Base-by-base conservation (phyloP, 2,888 invertebrate genomes). In the Brachyptera risi region DNA sequence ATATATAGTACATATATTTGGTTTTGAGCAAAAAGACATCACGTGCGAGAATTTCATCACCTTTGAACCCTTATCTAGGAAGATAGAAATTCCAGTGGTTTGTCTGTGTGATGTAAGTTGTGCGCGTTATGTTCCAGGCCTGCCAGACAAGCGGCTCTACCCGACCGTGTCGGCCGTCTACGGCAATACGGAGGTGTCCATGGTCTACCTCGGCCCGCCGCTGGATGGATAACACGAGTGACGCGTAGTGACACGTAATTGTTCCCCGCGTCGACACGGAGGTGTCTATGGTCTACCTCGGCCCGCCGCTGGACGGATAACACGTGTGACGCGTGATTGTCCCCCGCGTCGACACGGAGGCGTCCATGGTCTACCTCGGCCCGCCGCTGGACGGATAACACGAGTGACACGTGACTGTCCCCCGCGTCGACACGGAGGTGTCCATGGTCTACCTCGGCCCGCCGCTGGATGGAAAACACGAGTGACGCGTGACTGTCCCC, bases 171-270 rank as follows among this genome's bases (percentile, higher is more conserved):
- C 97, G 54, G 97, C 97, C 63, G 98, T 99, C 11, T 99, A 98
- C 79, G 98, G 98, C 63, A 98, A 99, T 75, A 98, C 97, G 51
- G 97, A 99, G 83, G 96, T 99, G 40, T 96, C 97, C 37, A 97
- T 99, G 96, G 94, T 97, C 44, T 99, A 99, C 76, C 80, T 96
- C 70, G 98, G 98, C 66, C 88, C 90, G 66, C 97, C 98, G n/a
- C 76, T 95, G 72, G 96, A 96, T 83, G 96, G 96, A 79, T 95
- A 86, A 88, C 81, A 75, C 65, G 24, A n/a, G 23, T 24, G 7
- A 2, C 47, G 2, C 13, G 47, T 47, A 47, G 47, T 7, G 21
- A 44, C 21, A 7, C 5, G 13, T 13, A 44, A 44, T 44, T 15
- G 31, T 31, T 31, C 31, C 11, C 31, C 31, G n/a, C n/a, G 31